Base-by-base conservation (phyloP, 35 echinoderm and acorn worm species). In the Lytechinus variegatus region DNA sequence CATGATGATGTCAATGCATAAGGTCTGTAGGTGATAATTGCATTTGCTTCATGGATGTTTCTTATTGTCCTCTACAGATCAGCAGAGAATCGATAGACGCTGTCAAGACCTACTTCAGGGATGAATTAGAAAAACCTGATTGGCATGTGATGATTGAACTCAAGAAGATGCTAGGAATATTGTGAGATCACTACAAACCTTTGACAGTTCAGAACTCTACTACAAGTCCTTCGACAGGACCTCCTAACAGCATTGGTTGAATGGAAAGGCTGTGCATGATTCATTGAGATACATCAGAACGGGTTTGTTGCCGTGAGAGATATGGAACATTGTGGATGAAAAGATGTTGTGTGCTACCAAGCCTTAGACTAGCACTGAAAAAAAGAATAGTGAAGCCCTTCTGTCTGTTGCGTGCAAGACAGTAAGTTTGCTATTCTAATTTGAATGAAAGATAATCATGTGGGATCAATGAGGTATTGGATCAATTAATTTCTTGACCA, bases 91-190 rank as follows among this genome's bases (percentile, higher is more conserved):
- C 98, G 28, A 99, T 99, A 29, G 96, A 99, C 58, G 98, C 98
- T 5, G 98, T 99, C 19, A 99, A 99, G 79, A 86, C 97, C 60
- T 97, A 97, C 90, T 99, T 99, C 96, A 90, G 97, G 44, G 98
- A 99, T 58, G 98, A 99, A 55, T 92, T 99, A 44, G 95, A 99
- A 56, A 99, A 99, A 79, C 86, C 56, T 4, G 98, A 99, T 92
- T 99, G 98, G 98, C 98, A 97, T 51, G 89, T 97, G 19, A 99
- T 99, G 97, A 97, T 99, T 53, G 98, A 99, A 94, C 95, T 99
- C 9, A 99, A 99, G 94, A 99, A 98, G 61, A 91, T 98, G 16
- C 57, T 99, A 86, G 89, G 95, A 57, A 98, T 99, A 14, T 79
- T 99, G 95, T 99, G 98, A 99, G 54, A 93, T 79, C n/a, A 24